A percentile compares a stretch with the other conserved stretches of the same genome.
Evolutionary conservation across 2,888 invertebrate genomes (phyloP).

Genomic region (Tenthredo mesomela): DNA sequence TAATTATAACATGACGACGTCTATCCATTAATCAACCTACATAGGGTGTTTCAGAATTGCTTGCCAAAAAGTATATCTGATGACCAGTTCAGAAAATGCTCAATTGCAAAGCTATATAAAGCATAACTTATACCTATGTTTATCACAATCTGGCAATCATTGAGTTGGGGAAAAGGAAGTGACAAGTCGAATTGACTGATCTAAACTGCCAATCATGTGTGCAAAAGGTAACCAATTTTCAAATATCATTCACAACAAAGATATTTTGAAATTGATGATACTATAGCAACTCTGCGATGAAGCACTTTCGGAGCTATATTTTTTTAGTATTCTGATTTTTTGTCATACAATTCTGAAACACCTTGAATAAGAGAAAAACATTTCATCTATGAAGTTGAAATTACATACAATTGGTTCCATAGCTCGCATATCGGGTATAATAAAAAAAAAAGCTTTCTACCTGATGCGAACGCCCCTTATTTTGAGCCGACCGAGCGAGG

Average conservation of each 20-base stretch:
- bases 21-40: slow-evolving; percentile 32
- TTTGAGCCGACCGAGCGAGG: neutral
- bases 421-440: neutral
- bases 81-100: slow-evolving; percentile 10
- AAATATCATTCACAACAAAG: neutral
- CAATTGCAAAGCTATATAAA: neutral
- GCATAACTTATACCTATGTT: neutral
- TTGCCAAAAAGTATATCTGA: neutral
- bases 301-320: neutral
- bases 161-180: neutral
- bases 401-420: slow-evolving; percentile 23
- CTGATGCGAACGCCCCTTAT: neutral
- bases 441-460: neutral
- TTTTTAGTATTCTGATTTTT: neutral
- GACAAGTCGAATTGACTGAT: neutral
- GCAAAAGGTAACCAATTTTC: neutral
- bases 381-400: slow-evolving; percentile 10
- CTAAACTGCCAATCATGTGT: neutral
- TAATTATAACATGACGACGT: slow-evolving; percentile 23
- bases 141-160: neutral
- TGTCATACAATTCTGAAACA: neutral
- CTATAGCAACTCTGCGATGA: neutral
- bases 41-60: neutral
- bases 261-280: neutral
- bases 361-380: slow-evolving; percentile 23